These are phyloP conservation scores for Aselliscus stoliczkanus DNA, from an alignment of 2,797 vertebrate genomes.

Conservation along the genomic window DNA sequence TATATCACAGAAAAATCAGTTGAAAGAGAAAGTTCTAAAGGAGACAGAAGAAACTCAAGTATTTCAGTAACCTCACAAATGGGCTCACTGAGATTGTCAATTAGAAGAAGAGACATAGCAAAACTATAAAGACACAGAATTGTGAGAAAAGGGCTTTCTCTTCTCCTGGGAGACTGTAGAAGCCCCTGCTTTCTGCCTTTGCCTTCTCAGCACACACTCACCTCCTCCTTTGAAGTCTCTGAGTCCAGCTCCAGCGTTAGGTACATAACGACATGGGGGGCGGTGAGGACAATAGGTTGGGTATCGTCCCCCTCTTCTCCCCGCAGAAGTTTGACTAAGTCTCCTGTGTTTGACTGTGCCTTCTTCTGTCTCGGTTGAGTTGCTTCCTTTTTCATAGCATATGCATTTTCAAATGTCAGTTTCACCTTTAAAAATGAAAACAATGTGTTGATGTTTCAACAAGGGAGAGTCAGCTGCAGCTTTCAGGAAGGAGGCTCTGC, in stretches of 20 bases:
- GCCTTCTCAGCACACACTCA: constrained; percentile 71
- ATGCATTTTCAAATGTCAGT: constrained; percentile 90
- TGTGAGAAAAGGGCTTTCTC: background rate
- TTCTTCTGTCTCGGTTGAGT: constrained; percentile 70
- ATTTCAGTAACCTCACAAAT: background rate
- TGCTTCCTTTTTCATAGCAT: constrained; percentile 72
- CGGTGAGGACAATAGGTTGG: constrained; percentile 84
- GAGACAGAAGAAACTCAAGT: background rate
- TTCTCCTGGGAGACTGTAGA: background rate
- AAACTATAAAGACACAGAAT: background rate
- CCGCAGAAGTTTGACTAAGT: constrained; percentile 91
- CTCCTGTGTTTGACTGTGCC: constrained; percentile 82
- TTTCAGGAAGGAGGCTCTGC: background rate
- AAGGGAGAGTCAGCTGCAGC: background rate
- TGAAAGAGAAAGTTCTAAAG: background rate
- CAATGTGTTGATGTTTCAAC: constrained; percentile 15
- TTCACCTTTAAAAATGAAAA: constrained; percentile 86
- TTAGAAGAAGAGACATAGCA: background rate
- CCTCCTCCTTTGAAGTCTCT: constrained; percentile 89
- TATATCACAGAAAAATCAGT: background rate
- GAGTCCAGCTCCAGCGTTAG: constrained; percentile 92
- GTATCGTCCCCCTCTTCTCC: constrained; percentile 85
- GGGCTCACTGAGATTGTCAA: background rate
- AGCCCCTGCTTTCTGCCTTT: background rate
- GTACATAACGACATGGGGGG: constrained; percentile 92